Conservation (phyloP, 2,797 vertebrate species). For the Podarcis lilfordi region DNA sequence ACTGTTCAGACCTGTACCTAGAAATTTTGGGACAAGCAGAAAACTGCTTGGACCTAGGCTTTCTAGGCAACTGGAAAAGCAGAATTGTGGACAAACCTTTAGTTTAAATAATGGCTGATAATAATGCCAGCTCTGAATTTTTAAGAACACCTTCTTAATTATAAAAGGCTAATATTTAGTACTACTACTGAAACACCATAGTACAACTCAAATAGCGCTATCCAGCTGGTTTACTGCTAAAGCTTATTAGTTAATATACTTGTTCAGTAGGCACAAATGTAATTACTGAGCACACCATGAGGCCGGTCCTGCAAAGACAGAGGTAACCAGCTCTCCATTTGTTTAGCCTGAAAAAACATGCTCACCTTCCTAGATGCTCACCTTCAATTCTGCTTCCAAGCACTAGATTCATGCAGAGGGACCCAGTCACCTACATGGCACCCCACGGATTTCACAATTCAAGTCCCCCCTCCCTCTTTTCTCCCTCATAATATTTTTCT, state of each 20-base stretch:
- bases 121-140: not conserved
- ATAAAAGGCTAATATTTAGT: not conserved
- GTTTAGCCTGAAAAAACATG: not conserved
- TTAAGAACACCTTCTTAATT: not conserved
- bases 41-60: too few species aligned
- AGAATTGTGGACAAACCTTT: too few species aligned
- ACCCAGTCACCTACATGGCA: not conserved
- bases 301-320: not conserved
- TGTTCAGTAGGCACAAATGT: not conserved
- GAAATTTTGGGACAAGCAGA: too few species aligned
- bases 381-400: not conserved
- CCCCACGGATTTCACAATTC: not conserved
- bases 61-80: too few species aligned
- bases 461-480: not conserved
- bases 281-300: not conserved
- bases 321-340: not conserved
- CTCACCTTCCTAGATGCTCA: not conserved
- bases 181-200: not conserved
- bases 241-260: not conserved
- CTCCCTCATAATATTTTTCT: not conserved
- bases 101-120: not conserved
- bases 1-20: too few species aligned
- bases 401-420: not conserved
- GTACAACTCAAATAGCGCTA: not conserved
- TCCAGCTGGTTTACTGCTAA: not conserved